Evolutionary conservation across 2,113 vertebrate genomes (phyloP).

Genomic region (Jaculus jaculus): DNA sequence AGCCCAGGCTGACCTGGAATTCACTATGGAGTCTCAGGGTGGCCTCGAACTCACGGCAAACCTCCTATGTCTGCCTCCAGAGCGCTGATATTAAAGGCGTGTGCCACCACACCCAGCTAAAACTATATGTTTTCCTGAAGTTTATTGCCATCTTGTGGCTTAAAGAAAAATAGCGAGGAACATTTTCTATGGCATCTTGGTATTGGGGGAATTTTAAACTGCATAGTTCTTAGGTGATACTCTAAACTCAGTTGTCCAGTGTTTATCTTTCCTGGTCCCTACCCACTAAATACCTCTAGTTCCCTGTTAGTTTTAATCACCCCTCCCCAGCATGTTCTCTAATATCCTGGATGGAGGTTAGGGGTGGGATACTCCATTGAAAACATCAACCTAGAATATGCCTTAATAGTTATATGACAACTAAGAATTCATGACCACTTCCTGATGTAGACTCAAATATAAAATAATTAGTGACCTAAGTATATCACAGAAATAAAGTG

Average conservation of each 20-base stretch:
- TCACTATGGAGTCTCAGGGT: too few species aligned
- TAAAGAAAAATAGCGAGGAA: constrained; percentile 21
- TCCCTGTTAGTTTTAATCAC: not conserved
- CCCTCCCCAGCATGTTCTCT: not conserved
- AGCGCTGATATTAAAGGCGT: too few species aligned
- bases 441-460: constrained; percentile 1
- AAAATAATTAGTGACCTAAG: not conserved
- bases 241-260: not conserved
- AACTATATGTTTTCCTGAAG: constrained; percentile 30
- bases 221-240: not conserved
- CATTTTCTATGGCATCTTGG: not conserved
- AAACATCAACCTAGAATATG: not conserved
- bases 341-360: not conserved
- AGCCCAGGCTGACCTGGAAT: too few species aligned
- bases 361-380: not conserved
- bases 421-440: constrained; percentile 12
- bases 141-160: constrained; percentile 74
- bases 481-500: not conserved
- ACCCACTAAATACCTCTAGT: not conserved
- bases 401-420: constrained; percentile 13
- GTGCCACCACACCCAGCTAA: too few species aligned
- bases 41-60: too few species aligned
- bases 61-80: too few species aligned
- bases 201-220: not conserved
- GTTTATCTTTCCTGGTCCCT: not conserved